Percentiles rank a stretch among this genome's conserved stretches.
These are phyloP conservation scores for Platycercus adscitus DNA, from an alignment of 2,113 vertebrate species.

Conservation along the genomic window DNA sequence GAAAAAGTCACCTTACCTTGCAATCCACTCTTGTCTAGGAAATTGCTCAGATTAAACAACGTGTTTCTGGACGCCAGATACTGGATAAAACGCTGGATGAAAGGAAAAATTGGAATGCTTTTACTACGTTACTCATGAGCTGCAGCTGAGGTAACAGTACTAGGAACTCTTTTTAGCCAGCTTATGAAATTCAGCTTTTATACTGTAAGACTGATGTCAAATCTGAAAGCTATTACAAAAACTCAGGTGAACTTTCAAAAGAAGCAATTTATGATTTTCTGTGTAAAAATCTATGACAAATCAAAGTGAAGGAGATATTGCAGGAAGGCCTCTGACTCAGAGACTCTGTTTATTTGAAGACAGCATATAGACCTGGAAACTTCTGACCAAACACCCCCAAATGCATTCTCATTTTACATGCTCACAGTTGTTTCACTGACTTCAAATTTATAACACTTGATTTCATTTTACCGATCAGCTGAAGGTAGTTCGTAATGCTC, in stretches of 20 bases:
- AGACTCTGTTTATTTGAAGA: background rate
- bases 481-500: background rate
- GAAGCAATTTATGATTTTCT: background rate
- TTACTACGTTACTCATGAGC: background rate
- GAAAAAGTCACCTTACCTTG: conserved; percentile 82
- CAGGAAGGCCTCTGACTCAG: background rate
- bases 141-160: background rate
- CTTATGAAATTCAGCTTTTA: background rate
- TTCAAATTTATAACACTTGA: background rate
- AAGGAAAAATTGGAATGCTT: conserved; percentile 9
- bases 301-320: background rate
- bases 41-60: conserved; percentile 98
- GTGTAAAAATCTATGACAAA: background rate
- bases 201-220: background rate
- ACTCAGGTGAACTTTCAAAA: background rate
- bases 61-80: conserved; percentile 98
- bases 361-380: background rate
- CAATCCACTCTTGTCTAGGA: conserved; percentile 98
- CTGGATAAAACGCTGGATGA: conserved; percentile 91
- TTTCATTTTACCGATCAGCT: background rate
- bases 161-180: background rate
- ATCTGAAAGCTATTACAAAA: background rate
- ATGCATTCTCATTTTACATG: background rate
- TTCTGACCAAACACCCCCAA: background rate
- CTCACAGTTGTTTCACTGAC: background rate